A percentile compares a stretch with the other conserved stretches of the same genome.
Conservation (phyloP, 2,113 vertebrate species). For the Garra rufa region DNA sequence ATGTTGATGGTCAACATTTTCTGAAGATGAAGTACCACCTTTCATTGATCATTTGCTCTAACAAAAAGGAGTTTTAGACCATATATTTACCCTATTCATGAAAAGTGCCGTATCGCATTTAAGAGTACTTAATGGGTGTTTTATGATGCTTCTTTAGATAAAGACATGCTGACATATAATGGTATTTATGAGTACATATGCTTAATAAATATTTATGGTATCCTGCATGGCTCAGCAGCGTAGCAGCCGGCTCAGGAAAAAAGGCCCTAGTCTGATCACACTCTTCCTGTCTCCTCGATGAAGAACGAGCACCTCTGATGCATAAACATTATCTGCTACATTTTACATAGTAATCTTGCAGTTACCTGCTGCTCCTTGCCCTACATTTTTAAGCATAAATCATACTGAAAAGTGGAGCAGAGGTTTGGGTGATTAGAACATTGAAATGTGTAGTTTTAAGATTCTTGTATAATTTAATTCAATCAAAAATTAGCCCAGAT, state of each 20-base stretch:
- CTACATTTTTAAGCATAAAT: constrained; percentile 9
- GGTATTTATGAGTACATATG: not conserved
- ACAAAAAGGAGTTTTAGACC: not conserved
- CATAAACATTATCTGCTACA: constrained; percentile 8
- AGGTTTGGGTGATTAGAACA: not conserved
- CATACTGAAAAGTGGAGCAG: not conserved
- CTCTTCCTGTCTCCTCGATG: not conserved
- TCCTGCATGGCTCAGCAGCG: not conserved
- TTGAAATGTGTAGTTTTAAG: not conserved
- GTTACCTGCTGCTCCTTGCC: constrained; percentile 6
- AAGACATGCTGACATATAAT: not conserved
- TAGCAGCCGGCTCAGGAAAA: not conserved
- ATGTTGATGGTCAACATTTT: not conserved
- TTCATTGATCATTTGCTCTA: not conserved
- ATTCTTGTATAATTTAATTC: not conserved
- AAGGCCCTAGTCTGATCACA: not conserved
- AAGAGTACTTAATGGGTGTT: not conserved
- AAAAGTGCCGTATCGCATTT: not conserved
- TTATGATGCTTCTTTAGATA: not conserved
- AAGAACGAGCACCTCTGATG: not conserved
- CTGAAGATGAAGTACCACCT: not conserved
- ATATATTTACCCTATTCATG: not conserved
- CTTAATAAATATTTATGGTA: constrained; percentile 16
- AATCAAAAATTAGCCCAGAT: not conserved
- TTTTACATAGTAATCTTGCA: constrained; percentile 14